Conservation (phyloP, 2,888 invertebrate genomes). For the Ischnus inquisitorius region DNA sequence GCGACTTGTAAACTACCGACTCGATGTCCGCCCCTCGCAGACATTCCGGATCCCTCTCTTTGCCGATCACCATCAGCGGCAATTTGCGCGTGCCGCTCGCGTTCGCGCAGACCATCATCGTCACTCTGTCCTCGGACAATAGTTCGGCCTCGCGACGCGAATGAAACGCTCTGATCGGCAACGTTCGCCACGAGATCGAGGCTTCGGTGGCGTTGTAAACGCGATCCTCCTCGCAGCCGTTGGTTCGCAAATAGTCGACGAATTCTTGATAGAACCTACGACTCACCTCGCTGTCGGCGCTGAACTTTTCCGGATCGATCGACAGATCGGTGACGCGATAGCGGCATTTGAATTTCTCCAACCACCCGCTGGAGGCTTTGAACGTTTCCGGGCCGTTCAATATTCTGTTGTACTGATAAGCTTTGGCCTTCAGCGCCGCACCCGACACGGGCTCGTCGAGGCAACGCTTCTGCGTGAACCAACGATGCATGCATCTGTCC, state of each 20-base stretch:
- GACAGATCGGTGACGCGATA: conserved; percentile 15
- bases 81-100: conserved; percentile 75
- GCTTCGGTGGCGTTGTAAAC: conserved; percentile 73
- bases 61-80: conserved; percentile 76
- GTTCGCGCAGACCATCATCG: conserved; percentile 75
- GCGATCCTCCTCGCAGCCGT: conserved; percentile 56
- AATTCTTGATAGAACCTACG: conserved; percentile 34
- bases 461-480: conserved; percentile 22
- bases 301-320: conserved; percentile 25
- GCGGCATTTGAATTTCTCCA: conserved; percentile 56
- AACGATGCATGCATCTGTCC: conserved; percentile 12
- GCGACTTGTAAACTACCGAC: conserved; percentile 33
- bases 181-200: conserved; percentile 67
- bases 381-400: conserved; percentile 10
- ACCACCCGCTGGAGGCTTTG: conserved; percentile 49
- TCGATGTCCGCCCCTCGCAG: conserved; percentile 66
- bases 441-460: neutral
- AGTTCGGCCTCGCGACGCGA: conserved; percentile 67
- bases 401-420: neutral
- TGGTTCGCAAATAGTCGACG: conserved; percentile 27
- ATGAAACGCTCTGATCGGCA: conserved; percentile 46
- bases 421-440: neutral
- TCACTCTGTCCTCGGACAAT: conserved; percentile 72
- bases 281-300: conserved; percentile 13
- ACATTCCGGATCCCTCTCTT: conserved; percentile 73